phyloP scores from a whole-genome alignment of 2,888 invertebrate species.

The Napeogenes sylphis region DNA sequence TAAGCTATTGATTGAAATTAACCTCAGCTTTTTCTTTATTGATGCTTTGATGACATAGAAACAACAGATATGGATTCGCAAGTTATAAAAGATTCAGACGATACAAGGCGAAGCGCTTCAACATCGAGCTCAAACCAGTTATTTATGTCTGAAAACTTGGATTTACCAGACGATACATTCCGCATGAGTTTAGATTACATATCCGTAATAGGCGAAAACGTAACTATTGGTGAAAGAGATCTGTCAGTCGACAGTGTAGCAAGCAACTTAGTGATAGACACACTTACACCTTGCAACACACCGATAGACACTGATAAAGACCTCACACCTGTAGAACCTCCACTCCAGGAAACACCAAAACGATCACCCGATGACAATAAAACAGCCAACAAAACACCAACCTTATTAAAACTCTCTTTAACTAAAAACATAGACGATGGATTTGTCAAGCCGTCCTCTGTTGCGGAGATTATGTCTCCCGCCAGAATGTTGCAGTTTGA shows the following conservation, averaged over 20 bases:
- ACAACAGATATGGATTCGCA: conserved; percentile 48
- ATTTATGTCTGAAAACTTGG: conserved; percentile 54
- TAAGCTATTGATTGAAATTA: conserved; percentile 10
- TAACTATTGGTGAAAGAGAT: conserved; percentile 54
- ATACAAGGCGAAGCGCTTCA: conserved; percentile 37
- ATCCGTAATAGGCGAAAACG: conserved; percentile 64
- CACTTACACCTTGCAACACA: conserved; percentile 33
- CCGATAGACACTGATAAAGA: conserved; percentile 34
- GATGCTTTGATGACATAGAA: conserved; percentile 1
- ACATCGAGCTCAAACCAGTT: conserved; percentile 56
- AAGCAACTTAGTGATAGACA: conserved; percentile 25
- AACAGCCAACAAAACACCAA: conserved; percentile 38
- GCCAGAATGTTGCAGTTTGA: conserved; percentile 71
- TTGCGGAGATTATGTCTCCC: conserved; percentile 64
- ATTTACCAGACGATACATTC: conserved; percentile 64
- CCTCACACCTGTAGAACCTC: conserved; percentile 34
- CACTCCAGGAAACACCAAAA: conserved; percentile 51
- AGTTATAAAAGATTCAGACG: conserved; percentile 41
- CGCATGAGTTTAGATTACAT: conserved; percentile 62
- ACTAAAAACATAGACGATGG: conserved; percentile 53
- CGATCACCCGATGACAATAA: conserved; percentile 16
- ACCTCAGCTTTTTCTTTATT: conserved; percentile 6
- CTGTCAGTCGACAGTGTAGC: conserved; percentile 45
- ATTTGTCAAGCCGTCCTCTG: conserved; percentile 64
- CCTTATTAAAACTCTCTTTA: conserved; percentile 53